Conservation (phyloP, 2,888 invertebrate genomes). For the Drosophila silvestris region DNA sequence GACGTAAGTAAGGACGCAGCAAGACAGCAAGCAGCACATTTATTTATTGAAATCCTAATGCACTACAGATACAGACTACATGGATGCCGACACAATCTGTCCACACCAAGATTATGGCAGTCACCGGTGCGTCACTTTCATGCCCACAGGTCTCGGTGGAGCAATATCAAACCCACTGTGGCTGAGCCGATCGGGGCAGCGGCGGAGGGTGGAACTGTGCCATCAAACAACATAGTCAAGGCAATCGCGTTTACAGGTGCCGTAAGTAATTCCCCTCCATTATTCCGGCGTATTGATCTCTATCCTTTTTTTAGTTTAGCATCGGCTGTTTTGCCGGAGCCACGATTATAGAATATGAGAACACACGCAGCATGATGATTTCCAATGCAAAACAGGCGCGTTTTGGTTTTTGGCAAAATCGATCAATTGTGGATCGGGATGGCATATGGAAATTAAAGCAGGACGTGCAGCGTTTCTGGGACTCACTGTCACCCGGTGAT, state of each 20-base stretch:
- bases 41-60: constrained; percentile 13
- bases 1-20: constrained; percentile 66
- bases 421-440: constrained; percentile 51
- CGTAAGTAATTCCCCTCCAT: constrained; percentile 56
- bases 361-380: constrained; percentile 79
- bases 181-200: constrained; percentile 46
- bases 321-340: constrained; percentile 90
- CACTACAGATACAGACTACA: constrained; percentile 61
- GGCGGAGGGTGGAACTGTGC: constrained; percentile 64
- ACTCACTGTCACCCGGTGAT: constrained; percentile 89
- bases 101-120: constrained; percentile 26
- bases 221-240: constrained; percentile 75
- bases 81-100: constrained; percentile 37
- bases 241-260: constrained; percentile 82
- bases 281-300: not conserved
- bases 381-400: constrained; percentile 85
- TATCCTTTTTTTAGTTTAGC: constrained; percentile 86
- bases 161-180: constrained; percentile 50
- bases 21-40: not conserved
- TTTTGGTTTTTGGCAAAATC: constrained; percentile 72
- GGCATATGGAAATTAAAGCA: constrained; percentile 71
- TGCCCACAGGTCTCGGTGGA: constrained; percentile 44
- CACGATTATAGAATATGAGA: constrained; percentile 96
- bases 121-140: constrained; percentile 54
- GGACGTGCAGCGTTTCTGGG: constrained; percentile 88